These are phyloP conservation scores for Nymphalis urticae DNA, from an alignment of 2,888 invertebrate genomes.

Conservation along the genomic window DNA sequence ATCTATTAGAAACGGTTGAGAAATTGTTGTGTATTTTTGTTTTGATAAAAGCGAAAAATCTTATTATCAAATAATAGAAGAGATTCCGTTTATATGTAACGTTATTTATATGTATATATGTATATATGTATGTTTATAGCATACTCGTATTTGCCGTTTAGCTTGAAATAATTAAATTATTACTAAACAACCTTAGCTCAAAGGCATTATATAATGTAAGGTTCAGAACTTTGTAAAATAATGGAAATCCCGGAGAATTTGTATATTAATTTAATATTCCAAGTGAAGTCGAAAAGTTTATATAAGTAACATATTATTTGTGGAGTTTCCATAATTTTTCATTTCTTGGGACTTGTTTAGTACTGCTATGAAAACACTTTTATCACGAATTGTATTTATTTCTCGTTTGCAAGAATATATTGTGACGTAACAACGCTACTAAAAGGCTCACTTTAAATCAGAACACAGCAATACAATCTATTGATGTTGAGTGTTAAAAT, in stretches of 20 bases:
- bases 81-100: neutral
- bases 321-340: constrained; percentile 16
- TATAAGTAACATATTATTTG: constrained; percentile 15
- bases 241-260: constrained; percentile 15
- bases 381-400: neutral
- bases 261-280: constrained; percentile 6
- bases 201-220: constrained; percentile 13
- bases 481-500: no score
- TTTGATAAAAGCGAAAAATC: no score
- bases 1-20: no score
- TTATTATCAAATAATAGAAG: neutral
- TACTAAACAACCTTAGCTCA: neutral
- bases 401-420: neutral
- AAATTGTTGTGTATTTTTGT: no score
- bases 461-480: no score
- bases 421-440: neutral
- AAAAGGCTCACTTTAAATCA: no score
- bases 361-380: constrained; percentile 1
- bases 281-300: constrained; percentile 17
- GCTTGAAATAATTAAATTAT: neutral
- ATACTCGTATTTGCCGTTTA: neutral
- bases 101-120: neutral
- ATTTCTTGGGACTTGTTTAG: constrained; percentile 14
- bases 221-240: constrained; percentile 16
- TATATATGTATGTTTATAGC: neutral